Percentiles rank a stretch among this genome's conserved stretches.
Conservation (phyloP, 1,140 invertebrate species). For the Melanaphis sacchari region DNA sequence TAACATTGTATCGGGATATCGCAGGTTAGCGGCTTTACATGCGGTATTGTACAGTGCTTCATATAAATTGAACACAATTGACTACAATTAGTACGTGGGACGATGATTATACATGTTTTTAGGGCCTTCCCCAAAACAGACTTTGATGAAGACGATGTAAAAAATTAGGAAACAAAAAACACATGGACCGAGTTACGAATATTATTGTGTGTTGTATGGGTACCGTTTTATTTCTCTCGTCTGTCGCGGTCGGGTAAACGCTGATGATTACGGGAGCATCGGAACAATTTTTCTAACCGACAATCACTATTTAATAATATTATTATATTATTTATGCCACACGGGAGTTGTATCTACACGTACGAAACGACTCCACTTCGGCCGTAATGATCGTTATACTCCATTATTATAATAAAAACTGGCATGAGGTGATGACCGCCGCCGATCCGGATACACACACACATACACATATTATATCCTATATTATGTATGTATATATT, state of each 20-base stretch:
- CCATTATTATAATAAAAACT: constrained; percentile 32
- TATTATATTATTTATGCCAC: not conserved
- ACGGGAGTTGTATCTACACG: not conserved
- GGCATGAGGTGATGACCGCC: not conserved
- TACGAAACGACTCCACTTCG: not conserved
- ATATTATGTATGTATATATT: not conserved
- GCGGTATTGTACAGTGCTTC: not conserved
- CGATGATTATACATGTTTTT: not conserved
- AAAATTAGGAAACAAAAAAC: not conserved
- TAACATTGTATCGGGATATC: not conserved
- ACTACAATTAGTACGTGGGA: constrained; percentile 10
- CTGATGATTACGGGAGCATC: not conserved
- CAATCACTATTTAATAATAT: not conserved
- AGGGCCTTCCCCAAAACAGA: not conserved
- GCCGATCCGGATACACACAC: not conserved
- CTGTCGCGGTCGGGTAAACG: constrained; percentile 33
- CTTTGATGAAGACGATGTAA: not conserved
- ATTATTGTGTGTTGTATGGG: not conserved
- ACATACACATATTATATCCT: not conserved
- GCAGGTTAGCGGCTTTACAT: not conserved
- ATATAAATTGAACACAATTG: constrained; percentile 31
- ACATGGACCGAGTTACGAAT: not conserved
- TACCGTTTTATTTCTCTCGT: constrained; percentile 27
- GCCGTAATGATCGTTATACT: not conserved
- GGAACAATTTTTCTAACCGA: not conserved